Percentiles rank a stretch among this genome's conserved stretches.
phyloP scores from a whole-genome alignment of 1,140 invertebrate genomes.

The Bombus impatiens region DNA sequence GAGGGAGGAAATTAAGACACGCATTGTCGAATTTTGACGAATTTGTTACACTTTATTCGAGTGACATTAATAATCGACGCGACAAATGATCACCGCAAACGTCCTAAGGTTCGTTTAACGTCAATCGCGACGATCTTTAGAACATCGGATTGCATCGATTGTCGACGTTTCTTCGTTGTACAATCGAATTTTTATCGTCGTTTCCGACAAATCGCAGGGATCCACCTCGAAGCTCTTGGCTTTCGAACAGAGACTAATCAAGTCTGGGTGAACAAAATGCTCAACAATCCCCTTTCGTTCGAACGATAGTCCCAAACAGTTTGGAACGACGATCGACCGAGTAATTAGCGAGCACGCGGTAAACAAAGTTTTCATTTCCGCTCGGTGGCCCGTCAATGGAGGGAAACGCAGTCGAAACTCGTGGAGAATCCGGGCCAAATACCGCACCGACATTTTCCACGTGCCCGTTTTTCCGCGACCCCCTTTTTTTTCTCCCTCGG shows the following conservation, averaged over 20 bases:
- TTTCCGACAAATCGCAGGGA: not conserved
- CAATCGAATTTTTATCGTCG: no score
- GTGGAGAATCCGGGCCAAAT: slow-evolving; percentile 7
- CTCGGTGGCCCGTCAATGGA: slow-evolving; percentile 7
- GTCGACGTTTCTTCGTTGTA: no score
- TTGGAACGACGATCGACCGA: not conserved
- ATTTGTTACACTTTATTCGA: no score
- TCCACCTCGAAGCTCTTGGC: not conserved
- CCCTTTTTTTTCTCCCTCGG: not conserved
- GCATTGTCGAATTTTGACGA: no score
- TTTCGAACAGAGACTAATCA: not conserved
- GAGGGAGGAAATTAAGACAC: no score
- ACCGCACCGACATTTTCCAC: not conserved
- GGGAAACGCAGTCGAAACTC: slow-evolving; percentile 12
- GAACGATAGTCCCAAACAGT: not conserved
- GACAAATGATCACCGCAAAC: no score
- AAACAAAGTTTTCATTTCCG: slow-evolving; percentile 39
- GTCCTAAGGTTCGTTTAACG: no score
- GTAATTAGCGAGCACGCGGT: slow-evolving; percentile 12
- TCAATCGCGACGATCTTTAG: no score
- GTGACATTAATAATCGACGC: no score
- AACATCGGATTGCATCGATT: not conserved
- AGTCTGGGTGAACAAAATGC: not conserved
- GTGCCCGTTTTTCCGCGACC: not conserved
- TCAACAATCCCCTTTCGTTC: not conserved